Conservation (phyloP, 2,888 invertebrate species). For the Tanypteryx hageni region DNA sequence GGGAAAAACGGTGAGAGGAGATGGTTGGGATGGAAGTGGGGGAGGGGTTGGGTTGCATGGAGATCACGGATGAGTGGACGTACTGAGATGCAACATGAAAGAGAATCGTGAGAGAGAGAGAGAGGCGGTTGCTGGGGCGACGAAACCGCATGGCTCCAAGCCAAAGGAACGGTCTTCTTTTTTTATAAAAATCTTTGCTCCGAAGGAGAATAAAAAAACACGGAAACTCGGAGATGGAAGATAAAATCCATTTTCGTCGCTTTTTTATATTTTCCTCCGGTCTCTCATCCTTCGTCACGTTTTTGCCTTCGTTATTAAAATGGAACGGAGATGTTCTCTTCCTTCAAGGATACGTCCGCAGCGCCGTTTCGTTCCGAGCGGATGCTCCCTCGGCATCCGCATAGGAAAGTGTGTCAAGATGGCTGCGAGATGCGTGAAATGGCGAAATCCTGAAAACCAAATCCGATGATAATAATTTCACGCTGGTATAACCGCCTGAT, state of each 20-base stretch:
- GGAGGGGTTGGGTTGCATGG: not conserved
- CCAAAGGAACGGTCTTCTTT: not conserved
- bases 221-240: conserved; percentile 1
- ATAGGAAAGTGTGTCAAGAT: conserved; percentile 3
- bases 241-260: not conserved
- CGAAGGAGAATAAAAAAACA: not conserved
- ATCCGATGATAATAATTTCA: not conserved
- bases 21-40: not conserved
- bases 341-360: conserved; percentile 21
- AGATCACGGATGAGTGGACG: conserved; percentile 14
- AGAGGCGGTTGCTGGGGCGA: not conserved
- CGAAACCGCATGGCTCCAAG: not conserved
- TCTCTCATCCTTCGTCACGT: not conserved
- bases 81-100: not conserved
- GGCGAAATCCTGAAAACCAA: not conserved
- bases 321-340: conserved; percentile 6
- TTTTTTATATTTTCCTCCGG: not conserved
- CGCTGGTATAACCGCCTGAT: too few species aligned
- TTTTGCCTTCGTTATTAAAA: conserved; percentile 16
- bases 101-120: not conserved
- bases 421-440: not conserved
- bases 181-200: not conserved
- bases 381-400: not conserved
- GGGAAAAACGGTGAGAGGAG: not conserved
- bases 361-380: not conserved